Base-by-base conservation (phyloP, 2,888 invertebrate species). In the Dilophus febrilis region DNA sequence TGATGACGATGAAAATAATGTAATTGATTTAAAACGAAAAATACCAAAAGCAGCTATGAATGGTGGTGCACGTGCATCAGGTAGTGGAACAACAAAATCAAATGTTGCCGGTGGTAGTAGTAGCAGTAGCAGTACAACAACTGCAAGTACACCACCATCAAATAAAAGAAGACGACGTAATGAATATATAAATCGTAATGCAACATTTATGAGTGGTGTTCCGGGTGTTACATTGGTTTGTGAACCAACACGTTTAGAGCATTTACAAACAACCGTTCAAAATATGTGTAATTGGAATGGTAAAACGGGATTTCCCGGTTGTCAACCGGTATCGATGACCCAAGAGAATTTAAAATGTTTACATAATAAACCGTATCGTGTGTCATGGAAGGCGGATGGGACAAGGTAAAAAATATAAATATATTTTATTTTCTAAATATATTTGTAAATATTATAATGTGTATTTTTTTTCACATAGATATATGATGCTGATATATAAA, bases 371-470 rank as follows among this genome's bases (percentile, higher is more conserved):
- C 85, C 86, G 0, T 99, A 98, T 55, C 75, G 80, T 57, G 95
- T 98, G 2, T 97, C 95, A 2, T 99, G 98, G 98, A 99, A 99
- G 58, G 98, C 98, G 10, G 98, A 99, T 61, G 98, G 98, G 29
- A 86, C 84, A 27, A 77, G 90, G 81, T 85, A 57, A 55, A 49
- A 45, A 36, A 42, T 38, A 37, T 45, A 16, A 26, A 32, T 32
- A 26, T 38, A 28, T 35, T 26, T 22, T 37, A 34, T 37, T 18
- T 10, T 30, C 40, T 33, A 37, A 34, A 18, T 29, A 16, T 40
- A 34, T 18, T 10, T 30, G 40, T 33, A 37, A 34, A 18, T 29
- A 16, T 40, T 27, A 27, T 34, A n/a, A n/a, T n/a, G n/a, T n/a
- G n/a, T 13, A n/a, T 37, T 16, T 19, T 1, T 30, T 27, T 37